A percentile compares a stretch with the other conserved stretches of the same genome.
These are phyloP conservation scores for Scaptomyza graminum DNA, from an alignment of 1,140 invertebrate species.

Conservation along the genomic window DNA sequence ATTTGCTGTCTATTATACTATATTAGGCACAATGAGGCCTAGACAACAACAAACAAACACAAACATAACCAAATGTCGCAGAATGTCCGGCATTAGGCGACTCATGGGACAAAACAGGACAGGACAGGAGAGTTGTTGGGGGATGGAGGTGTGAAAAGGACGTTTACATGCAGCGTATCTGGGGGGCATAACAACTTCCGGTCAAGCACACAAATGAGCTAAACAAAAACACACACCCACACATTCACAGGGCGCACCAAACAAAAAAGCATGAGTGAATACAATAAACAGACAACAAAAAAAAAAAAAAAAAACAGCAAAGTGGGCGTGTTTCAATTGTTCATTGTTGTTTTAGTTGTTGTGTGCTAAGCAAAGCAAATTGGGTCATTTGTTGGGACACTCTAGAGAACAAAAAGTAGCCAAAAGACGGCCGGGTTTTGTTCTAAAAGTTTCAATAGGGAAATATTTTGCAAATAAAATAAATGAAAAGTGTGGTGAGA, in stretches of 20 bases:
- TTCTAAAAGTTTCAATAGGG: conserved; percentile 68
- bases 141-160: too few relatives aligned
- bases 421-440: conserved; percentile 25
- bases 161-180: conserved; percentile 46
- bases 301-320: conserved; percentile 27
- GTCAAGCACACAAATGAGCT: conserved; percentile 70
- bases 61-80: conserved; percentile 11
- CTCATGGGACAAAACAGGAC: neutral
- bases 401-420: conserved; percentile 5
- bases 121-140: too few relatives aligned
- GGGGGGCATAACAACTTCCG: conserved; percentile 62
- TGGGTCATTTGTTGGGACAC: conserved; percentile 25
- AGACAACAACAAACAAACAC: neutral
- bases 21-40: conserved; percentile 1
- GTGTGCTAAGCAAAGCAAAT: conserved; percentile 28
- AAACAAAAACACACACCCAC: conserved; percentile 33
- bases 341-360: conserved; percentile 12
- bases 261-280: conserved; percentile 11
- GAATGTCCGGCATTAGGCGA: conserved; percentile 11
- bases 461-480: conserved; percentile 72
- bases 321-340: conserved; percentile 18
- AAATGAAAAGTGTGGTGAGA: conserved; percentile 65
- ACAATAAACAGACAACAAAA: conserved; percentile 40
- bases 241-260: conserved; percentile 12
- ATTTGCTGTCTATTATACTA: conserved; percentile 6